phyloP scores from a whole-genome alignment of 53 echinoderm and acorn worm genomes.

The Stichopus horrens region DNA sequence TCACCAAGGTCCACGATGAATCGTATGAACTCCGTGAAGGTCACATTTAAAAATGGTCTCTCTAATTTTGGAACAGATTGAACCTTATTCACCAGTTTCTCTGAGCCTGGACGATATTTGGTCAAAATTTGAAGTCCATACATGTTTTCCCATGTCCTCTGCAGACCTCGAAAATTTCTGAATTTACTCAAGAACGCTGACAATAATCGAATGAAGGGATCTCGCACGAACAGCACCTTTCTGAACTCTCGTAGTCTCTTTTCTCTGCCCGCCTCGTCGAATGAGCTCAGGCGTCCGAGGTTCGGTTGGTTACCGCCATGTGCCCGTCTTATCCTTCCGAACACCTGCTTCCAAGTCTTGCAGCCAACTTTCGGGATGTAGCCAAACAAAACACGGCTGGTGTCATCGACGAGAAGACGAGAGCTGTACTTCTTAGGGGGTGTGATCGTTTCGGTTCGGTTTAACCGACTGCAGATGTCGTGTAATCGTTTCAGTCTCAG shows the following conservation, averaged over 20 bases:
- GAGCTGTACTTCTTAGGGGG: neutral
- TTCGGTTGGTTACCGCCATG: neutral
- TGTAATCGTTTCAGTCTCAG: neutral
- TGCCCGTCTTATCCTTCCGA: neutral
- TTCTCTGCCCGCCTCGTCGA: constrained; percentile 22
- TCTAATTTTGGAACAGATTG: neutral
- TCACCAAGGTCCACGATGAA: constrained; percentile 5
- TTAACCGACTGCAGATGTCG: neutral
- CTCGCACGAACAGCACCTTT: constrained; percentile 79
- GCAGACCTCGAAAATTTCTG: constrained; percentile 17
- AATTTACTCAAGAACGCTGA: constrained; percentile 78
- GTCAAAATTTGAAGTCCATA: constrained; percentile 59
- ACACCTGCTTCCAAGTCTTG: constrained; percentile 68
- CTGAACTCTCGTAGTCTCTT: constrained; percentile 54
- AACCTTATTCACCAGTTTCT: neutral
- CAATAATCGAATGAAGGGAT: constrained; percentile 69
- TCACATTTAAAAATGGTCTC: constrained; percentile 5
- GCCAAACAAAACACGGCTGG: constrained; percentile 63
- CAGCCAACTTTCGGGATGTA: constrained; percentile 81
- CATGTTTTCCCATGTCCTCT: constrained; percentile 63
- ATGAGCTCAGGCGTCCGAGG: neutral
- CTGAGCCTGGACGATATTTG: constrained; percentile 48
- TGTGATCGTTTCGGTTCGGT: neutral
- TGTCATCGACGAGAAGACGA: constrained; percentile 67
- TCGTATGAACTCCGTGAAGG: neutral